phyloP scores from a whole-genome alignment of 37 sponge, comb jelly and placozoan genomes.

The Sycon ciliatum region DNA sequence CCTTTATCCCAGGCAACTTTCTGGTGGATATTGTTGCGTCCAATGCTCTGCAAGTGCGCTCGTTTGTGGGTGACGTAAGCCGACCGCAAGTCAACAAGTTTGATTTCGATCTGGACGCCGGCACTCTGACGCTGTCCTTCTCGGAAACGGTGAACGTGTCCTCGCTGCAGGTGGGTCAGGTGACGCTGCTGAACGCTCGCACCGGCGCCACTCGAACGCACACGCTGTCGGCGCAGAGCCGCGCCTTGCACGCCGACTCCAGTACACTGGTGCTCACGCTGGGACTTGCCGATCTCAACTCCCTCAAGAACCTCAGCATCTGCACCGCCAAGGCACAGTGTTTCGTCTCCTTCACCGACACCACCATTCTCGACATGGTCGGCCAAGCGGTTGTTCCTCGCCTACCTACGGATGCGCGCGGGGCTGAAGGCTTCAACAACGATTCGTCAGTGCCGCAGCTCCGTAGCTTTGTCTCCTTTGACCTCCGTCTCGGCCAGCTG shows the following conservation, averaged over 20 bases:
- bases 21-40: slow-evolving; percentile 15
- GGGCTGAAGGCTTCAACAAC: slow-evolving; percentile 27
- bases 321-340: slow-evolving; percentile 29
- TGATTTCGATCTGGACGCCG: slow-evolving; percentile 61
- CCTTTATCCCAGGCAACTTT: slow-evolving; percentile 44
- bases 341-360: slow-evolving; percentile 44
- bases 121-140: slow-evolving; percentile 56
- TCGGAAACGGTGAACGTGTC: slow-evolving; percentile 35
- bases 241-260: not conserved
- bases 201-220: not conserved
- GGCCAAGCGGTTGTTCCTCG: slow-evolving; percentile 38
- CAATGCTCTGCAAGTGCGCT: slow-evolving; percentile 28
- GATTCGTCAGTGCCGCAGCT: slow-evolving; percentile 52
- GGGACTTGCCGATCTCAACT: slow-evolving; percentile 46
- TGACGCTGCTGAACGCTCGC: not conserved
- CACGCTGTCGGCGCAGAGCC: not conserved
- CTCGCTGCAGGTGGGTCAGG: not conserved
- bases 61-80: slow-evolving; percentile 45
- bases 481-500: slow-evolving; percentile 42
- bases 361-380: slow-evolving; percentile 52
- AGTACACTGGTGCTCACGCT: slow-evolving; percentile 31
- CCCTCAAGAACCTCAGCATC: slow-evolving; percentile 34
- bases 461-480: slow-evolving; percentile 38
- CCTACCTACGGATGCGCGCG: not conserved
- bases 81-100: slow-evolving; percentile 48